Evolutionary conservation across 2,113 vertebrate genomes (phyloP).

Genomic region (Paratilapia polleni): DNA sequence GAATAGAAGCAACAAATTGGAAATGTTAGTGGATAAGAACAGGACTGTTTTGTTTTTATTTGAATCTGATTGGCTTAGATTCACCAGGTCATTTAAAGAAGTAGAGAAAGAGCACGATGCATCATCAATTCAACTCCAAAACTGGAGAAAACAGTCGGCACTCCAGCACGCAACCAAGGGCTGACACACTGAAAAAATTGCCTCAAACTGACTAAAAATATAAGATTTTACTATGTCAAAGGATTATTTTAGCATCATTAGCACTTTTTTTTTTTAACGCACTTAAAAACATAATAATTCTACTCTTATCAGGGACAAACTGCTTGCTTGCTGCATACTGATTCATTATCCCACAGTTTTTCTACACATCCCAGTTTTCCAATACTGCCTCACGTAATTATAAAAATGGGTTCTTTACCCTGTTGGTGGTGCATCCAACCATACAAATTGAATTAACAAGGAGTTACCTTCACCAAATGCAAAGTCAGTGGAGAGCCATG

Average conservation of each 20-base stretch:
- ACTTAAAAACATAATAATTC: neutral
- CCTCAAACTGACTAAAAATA: neutral
- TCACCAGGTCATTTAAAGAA: neutral
- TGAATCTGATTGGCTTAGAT: neutral
- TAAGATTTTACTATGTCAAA: neutral
- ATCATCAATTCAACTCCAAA: accelerated
- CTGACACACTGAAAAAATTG: neutral
- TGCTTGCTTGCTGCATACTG: no score
- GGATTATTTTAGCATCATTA: neutral
- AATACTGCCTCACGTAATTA: neutral
- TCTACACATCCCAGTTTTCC: no score
- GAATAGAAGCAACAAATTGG: neutral
- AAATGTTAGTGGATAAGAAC: neutral
- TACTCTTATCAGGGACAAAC: accelerated
- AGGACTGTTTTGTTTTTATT: neutral
- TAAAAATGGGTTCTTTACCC: neutral
- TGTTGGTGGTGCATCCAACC: neutral
- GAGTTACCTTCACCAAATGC: neutral
- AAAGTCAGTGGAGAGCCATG: neutral
- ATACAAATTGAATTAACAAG: neutral
- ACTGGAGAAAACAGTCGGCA: neutral
- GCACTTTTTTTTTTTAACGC: no score
- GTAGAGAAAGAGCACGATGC: neutral
- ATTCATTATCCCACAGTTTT: neutral
- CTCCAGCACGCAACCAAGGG: neutral